Conservation (phyloP, 1,140 invertebrate genomes). For the Mizuhopecten yessoensis region DNA sequence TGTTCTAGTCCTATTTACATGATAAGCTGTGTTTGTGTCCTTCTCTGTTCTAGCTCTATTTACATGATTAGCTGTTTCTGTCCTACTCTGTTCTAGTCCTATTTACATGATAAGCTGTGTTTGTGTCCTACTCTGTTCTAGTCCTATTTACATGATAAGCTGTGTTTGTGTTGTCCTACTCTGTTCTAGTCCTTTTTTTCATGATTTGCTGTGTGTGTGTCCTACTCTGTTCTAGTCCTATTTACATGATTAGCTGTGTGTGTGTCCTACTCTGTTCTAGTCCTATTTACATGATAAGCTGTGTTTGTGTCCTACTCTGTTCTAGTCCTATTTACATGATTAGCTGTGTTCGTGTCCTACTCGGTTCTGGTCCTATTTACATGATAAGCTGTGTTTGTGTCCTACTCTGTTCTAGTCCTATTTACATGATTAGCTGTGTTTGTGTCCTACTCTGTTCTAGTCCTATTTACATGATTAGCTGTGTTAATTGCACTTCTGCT, state of each 20-base stretch:
- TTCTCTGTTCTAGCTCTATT: neutral
- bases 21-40: neutral
- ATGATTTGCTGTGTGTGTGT: too few species aligned
- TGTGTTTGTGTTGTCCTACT: too few species aligned
- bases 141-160: neutral
- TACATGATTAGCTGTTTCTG: neutral
- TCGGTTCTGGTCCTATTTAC: neutral
- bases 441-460: too few species aligned
- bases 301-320: too few species aligned
- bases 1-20: neutral
- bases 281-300: neutral
- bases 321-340: neutral
- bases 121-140: too few species aligned
- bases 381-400: neutral
- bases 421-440: neutral
- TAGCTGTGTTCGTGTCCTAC: neutral
- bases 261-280: too few species aligned
- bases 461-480: neutral
- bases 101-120: neutral
- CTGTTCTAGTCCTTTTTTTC: neutral
- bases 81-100: neutral
- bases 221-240: neutral
- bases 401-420: neutral
- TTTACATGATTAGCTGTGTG: neutral
- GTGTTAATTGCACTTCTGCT: neutral